phyloP scores from a whole-genome alignment of 2,797 vertebrate species.

The Sebastes taczanowskii region DNA sequence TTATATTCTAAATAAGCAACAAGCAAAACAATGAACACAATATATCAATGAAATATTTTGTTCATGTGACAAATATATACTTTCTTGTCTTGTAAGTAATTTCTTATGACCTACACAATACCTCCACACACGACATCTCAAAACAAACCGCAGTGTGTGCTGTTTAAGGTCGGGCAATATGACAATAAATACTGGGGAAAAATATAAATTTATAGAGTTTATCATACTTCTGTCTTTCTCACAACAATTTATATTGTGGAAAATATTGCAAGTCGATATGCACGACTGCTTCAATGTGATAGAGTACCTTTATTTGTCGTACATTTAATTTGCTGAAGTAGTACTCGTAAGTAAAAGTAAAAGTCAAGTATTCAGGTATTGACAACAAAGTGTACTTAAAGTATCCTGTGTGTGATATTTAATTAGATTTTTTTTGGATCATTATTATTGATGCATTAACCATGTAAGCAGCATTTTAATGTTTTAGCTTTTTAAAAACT shows the following conservation, averaged over 20 bases:
- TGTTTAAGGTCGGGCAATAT: too few relatives aligned
- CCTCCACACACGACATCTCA: not conserved
- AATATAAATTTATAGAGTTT: too few relatives aligned
- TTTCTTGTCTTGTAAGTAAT: too few relatives aligned
- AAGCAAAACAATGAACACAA: too few relatives aligned
- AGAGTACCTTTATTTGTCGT: not conserved
- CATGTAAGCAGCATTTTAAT: not conserved
- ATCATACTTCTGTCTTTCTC: too few relatives aligned
- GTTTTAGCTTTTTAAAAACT: not conserved
- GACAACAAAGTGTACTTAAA: not conserved
- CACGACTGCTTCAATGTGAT: too few relatives aligned
- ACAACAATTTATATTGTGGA: not conserved
- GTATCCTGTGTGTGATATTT: not conserved
- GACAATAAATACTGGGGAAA: too few relatives aligned
- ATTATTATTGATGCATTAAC: not conserved
- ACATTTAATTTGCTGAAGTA: not conserved
- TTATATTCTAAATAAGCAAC: not conserved
- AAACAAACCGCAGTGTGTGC: not conserved
- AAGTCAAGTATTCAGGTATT: not conserved
- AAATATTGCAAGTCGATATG: not conserved
- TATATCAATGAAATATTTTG: too few relatives aligned
- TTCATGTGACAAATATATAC: too few relatives aligned
- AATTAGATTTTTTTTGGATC: fast-evolving
- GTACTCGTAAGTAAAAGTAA: not conserved
- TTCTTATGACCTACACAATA: too few relatives aligned